A percentile compares a stretch with the other conserved stretches of the same genome.
These are phyloP conservation scores for Musca vetustissima DNA, from an alignment of 1,140 invertebrate species.

Conservation along the genomic window DNA sequence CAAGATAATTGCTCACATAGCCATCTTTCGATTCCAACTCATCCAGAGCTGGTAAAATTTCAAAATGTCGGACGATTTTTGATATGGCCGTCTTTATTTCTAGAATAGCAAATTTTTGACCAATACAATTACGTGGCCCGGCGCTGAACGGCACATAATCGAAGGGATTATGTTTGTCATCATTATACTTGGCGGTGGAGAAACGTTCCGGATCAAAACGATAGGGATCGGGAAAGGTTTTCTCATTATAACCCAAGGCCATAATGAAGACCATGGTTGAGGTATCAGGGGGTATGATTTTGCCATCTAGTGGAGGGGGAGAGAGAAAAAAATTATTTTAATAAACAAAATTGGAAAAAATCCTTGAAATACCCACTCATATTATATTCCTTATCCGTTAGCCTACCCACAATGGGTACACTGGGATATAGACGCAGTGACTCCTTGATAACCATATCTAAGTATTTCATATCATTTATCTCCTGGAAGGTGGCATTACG, in stretches of 20 bases:
- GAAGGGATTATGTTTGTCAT: conserved; percentile 46
- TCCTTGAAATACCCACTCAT: conserved; percentile 32
- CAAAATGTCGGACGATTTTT: conserved; percentile 53
- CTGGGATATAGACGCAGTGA: conserved; percentile 65
- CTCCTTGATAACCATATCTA: conserved; percentile 68
- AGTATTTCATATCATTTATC: conserved; percentile 43
- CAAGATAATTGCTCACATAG: conserved; percentile 31
- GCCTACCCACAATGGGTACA: conserved; percentile 67
- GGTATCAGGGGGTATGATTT: conserved; percentile 35
- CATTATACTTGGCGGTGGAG: conserved; percentile 24
- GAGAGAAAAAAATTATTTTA: not conserved
- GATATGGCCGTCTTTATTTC: conserved; percentile 57
- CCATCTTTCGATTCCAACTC: conserved; percentile 41
- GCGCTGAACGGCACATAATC: conserved; percentile 64
- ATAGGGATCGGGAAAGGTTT: conserved; percentile 70
- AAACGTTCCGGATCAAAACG: conserved; percentile 64
- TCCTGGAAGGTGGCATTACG: conserved; percentile 31
- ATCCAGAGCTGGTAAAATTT: conserved; percentile 43
- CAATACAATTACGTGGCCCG: conserved; percentile 50
- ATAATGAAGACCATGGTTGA: conserved; percentile 36
- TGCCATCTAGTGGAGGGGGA: conserved; percentile 37
- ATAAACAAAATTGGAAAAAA: no score
- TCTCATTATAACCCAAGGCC: conserved; percentile 39
- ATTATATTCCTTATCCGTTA: conserved; percentile 27
- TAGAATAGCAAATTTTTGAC: conserved; percentile 58